Conservation (phyloP, 2,113 vertebrate genomes). For the Coturnix japonica region DNA sequence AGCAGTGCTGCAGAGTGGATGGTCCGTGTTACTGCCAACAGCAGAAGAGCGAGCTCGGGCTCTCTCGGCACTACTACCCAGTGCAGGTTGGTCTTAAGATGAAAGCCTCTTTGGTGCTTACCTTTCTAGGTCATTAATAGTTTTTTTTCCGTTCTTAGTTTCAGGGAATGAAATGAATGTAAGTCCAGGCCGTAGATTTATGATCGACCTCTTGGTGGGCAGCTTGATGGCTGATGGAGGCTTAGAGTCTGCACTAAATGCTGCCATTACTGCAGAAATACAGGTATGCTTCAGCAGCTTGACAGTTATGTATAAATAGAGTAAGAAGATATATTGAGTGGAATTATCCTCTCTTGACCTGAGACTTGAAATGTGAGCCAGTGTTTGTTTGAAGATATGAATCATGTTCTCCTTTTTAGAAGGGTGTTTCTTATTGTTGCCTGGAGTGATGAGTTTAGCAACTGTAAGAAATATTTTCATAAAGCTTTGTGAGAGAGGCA, state of each 20-base stretch:
- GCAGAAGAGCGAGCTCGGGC: constrained; percentile 95
- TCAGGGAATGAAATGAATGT: constrained; percentile 94
- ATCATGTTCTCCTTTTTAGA: neutral
- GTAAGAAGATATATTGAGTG: neutral
- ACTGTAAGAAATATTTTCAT: neutral
- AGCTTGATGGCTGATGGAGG: constrained; percentile 98
- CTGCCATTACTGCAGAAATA: constrained; percentile 97
- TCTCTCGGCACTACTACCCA: constrained; percentile 92
- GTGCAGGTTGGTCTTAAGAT: constrained; percentile 80
- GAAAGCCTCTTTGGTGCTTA: neutral
- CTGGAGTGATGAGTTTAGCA: neutral
- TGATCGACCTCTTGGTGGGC: constrained; percentile 97
- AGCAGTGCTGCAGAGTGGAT: constrained; percentile 95
- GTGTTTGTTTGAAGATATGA: neutral
- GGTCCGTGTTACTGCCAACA: constrained; percentile 95
- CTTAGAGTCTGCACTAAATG: constrained; percentile 92
- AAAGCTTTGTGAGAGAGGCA: neutral
- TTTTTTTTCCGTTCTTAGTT: constrained; percentile 68
- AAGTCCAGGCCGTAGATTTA: constrained; percentile 94
- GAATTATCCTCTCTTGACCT: neutral
- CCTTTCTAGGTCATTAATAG: neutral
- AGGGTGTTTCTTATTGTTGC: neutral
- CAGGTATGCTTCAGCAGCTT: constrained; percentile 80
- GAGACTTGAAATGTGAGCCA: neutral
- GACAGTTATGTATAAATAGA: neutral